Evolutionary conservation across 2,888 invertebrate genomes (phyloP).

Genomic region (Ophion costatus): DNA sequence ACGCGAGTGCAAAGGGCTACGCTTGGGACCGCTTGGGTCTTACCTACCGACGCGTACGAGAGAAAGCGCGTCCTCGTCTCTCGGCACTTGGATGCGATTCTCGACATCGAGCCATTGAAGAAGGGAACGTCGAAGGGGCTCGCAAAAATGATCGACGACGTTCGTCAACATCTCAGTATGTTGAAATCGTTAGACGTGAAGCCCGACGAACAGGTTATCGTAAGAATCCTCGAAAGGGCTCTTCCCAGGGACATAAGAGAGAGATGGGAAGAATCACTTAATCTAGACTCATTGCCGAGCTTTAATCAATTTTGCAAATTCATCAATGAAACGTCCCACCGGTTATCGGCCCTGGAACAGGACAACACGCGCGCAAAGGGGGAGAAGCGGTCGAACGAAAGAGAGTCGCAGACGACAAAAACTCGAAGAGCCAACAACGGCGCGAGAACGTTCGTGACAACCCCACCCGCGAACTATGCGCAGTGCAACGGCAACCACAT

Average conservation of each 20-base stretch:
- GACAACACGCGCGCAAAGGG: slow-evolving; percentile 9
- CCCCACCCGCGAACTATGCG: too few species aligned
- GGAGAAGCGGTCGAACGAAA: slow-evolving; percentile 35
- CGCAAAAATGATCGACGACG: slow-evolving; percentile 36
- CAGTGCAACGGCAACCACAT: too few species aligned
- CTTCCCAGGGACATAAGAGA: slow-evolving; percentile 36
- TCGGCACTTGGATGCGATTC: too few species aligned
- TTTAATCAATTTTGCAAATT: slow-evolving; percentile 46
- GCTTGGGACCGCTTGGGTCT: too few species aligned
- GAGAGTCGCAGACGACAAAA: slow-evolving; percentile 15
- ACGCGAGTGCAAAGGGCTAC: too few species aligned
- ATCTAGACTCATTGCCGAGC: slow-evolving; percentile 34
- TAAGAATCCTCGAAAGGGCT: slow-evolving; percentile 39
- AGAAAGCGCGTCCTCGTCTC: too few species aligned
- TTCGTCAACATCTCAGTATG: slow-evolving; percentile 65
- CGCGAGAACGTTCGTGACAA: too few species aligned
- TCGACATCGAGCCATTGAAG: too few species aligned
- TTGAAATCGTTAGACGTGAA: slow-evolving; percentile 63
- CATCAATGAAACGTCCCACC: slow-evolving; percentile 41
- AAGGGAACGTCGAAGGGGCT: not conserved
- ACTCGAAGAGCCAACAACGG: slow-evolving; percentile 18
- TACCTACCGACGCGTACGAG: too few species aligned
- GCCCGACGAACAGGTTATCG: slow-evolving; percentile 37
- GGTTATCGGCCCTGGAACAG: slow-evolving; percentile 37
- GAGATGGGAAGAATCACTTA: slow-evolving; percentile 34